phyloP scores from a whole-genome alignment of 2,797 vertebrate species.

The Sylvia borin region DNA sequence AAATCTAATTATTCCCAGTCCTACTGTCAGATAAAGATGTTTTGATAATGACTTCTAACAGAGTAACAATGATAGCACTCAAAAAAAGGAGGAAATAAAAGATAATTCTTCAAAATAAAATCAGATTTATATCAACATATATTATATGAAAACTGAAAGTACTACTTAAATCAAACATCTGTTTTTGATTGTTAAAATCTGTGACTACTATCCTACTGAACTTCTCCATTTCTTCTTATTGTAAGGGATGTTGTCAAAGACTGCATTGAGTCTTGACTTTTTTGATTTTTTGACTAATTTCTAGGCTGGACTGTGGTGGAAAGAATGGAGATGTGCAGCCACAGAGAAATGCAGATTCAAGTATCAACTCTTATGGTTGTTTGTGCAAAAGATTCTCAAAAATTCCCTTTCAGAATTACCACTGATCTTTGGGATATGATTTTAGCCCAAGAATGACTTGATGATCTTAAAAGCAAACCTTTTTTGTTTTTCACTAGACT shows the following conservation, averaged over 20 bases:
- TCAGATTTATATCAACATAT: background rate
- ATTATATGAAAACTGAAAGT: background rate
- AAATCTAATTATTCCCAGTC: conserved; percentile 36
- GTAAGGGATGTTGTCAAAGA: background rate
- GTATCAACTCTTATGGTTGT: background rate
- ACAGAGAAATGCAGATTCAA: background rate
- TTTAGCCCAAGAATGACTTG: background rate
- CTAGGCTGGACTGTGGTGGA: background rate
- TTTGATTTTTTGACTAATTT: background rate
- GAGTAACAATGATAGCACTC: background rate
- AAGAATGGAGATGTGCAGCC: background rate
- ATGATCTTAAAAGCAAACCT: background rate
- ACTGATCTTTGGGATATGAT: background rate
- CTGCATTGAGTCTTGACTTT: no score
- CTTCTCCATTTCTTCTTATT: background rate
- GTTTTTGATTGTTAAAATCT: background rate
- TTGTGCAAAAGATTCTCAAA: background rate
- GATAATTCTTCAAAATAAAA: background rate
- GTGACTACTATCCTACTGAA: background rate
- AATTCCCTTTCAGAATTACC: background rate
- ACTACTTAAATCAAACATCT: background rate
- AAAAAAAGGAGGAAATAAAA: background rate
- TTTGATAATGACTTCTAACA: conserved; percentile 60
- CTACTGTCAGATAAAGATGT: conserved; percentile 28
- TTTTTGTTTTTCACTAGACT: background rate